Evolutionary conservation across 1,140 invertebrate genomes (phyloP).

Genomic region (Frieseomelitta varia): DNA sequence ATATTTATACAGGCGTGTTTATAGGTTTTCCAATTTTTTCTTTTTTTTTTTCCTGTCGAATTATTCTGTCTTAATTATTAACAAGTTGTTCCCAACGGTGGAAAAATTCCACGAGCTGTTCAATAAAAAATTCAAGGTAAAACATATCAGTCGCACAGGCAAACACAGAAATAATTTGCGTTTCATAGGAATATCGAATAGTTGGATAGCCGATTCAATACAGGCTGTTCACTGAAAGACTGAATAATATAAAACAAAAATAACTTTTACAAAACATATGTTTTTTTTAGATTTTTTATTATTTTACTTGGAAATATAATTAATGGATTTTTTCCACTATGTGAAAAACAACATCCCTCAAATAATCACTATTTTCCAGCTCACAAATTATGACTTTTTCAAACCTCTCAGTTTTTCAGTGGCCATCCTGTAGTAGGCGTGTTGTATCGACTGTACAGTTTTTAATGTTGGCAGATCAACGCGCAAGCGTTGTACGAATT

Average conservation of each 20-base stretch:
- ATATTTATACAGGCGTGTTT: neutral
- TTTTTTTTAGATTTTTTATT: no score
- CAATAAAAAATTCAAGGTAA: neutral
- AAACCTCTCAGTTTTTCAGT: no score
- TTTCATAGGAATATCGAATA: neutral
- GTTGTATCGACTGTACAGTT: neutral
- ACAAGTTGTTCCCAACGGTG: neutral
- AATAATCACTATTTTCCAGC: no score
- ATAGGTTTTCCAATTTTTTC: neutral
- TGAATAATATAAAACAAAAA: no score
- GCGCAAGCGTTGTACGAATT: slow-evolving; percentile 2
- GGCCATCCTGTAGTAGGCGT: no score
- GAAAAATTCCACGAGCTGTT: neutral
- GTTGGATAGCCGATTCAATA: neutral
- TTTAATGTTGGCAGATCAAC: slow-evolving; percentile 21
- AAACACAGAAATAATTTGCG: neutral
- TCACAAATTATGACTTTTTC: no score
- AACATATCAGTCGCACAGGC: neutral
- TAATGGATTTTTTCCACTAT: no score
- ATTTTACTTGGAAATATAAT: no score
- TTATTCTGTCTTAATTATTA: no score
- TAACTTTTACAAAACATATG: no score
- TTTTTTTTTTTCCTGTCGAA: neutral
- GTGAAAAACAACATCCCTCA: no score
- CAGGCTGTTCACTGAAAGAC: no score